A percentile compares a stretch with the other conserved stretches of the same genome.
Evolutionary conservation across 2,888 invertebrate species (phyloP).

Genomic region (Eueremaeus valkanovi): DNA sequence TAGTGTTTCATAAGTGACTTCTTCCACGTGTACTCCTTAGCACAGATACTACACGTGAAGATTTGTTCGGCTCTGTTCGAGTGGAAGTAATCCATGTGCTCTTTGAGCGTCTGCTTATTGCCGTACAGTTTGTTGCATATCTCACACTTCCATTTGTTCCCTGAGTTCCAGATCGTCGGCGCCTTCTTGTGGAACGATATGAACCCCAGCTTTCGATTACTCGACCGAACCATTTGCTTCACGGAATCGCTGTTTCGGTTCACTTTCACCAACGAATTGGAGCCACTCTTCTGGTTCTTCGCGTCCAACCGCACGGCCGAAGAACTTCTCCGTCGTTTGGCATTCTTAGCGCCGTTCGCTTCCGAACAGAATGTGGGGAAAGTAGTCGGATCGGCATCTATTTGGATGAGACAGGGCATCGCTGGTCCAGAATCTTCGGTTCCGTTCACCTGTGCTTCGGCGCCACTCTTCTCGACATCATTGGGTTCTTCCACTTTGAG

Average conservation of each 20-base stretch:
- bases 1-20: slow-evolving; percentile 42
- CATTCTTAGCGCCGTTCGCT: neutral
- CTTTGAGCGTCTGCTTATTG: slow-evolving; percentile 41
- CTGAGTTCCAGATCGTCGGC: slow-evolving; percentile 11
- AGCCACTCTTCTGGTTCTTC: neutral
- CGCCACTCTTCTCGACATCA: neutral
- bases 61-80: slow-evolving; percentile 40
- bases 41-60: slow-evolving; percentile 38
- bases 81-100: slow-evolving; percentile 41
- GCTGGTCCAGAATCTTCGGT: neutral
- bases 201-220: neutral
- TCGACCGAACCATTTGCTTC: slow-evolving; percentile 14
- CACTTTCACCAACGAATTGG: slow-evolving; percentile 2
- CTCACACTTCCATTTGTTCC: slow-evolving; percentile 41
- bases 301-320: neutral
- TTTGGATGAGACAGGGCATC: slow-evolving; percentile 39
- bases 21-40: slow-evolving; percentile 40
- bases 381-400: slow-evolving; percentile 41
- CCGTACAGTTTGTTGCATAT: slow-evolving; percentile 41
- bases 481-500: neutral
- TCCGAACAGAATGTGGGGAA: slow-evolving; percentile 36
- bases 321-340: neutral
- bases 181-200: neutral
- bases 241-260: slow-evolving; percentile 10
- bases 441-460: neutral